Evolutionary conservation across 2,888 invertebrate genomes (phyloP), one percentile per base, ranked within the genome.

Genomic region (Cylindroiulus punctatus): DNA sequence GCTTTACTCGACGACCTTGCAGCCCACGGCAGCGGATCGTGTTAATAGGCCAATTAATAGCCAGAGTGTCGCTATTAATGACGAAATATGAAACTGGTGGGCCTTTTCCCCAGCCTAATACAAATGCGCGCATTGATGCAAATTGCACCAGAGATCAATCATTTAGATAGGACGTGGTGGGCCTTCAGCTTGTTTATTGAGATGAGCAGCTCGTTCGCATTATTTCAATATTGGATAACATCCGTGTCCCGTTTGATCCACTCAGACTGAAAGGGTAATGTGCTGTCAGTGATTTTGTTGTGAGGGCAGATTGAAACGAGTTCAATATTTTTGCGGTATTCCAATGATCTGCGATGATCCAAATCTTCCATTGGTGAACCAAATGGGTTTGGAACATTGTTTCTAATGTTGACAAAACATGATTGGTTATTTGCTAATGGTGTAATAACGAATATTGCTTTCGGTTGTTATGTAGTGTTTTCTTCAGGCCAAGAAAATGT

Each of bases 11-110:
- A 65, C 26, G 65, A 65, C 65, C 65, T 65, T 65, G 65, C 65
- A 65, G 65, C 12, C 65, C n/a, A 65, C 26, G 65, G 26, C 65
- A 65, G 26, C 2, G 65, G 65, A 65, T 65, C 65, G 26, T 65
- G 22, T 22, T 65, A 65, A 65, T 65, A 26, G 65, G 26, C 65
- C 65, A 65, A 65, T 65, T 65, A 65, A 65, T 65, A 65, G 26
- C 65, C 26, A 22, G 26, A n/a, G 57, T 65, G 65, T 26, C 7
- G 22, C 26, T 5, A 65, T 65, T 65, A 65, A 65, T 65, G 65
- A 26, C 65, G 65, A 65, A 65, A 65, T 65, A 22, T 65, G 65
- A 65, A 65, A 65, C 65, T 65, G 65, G 1, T 65, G 26, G 52
- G 52, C 4, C n/a, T n/a, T n/a, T n/a, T n/a, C n/a, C n/a, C n/a